Evolutionary conservation across 35 echinoderm and acorn worm genomes (phyloP).

Genomic region (Lytechinus pictus): DNA sequence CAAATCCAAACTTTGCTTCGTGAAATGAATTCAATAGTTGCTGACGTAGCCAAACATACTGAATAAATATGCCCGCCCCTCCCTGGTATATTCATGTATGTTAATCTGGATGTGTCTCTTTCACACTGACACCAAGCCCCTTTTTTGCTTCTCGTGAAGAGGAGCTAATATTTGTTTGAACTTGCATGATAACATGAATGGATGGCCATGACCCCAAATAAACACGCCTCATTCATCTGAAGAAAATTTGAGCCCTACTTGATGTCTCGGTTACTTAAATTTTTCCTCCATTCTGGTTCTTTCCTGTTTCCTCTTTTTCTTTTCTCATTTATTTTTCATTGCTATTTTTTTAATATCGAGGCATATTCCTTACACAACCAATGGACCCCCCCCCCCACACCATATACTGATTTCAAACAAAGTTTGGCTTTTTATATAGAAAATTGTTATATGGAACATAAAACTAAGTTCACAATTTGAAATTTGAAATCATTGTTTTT

Average conservation of each 20-base stretch:
- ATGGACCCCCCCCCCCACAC: too few species aligned
- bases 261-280: not conserved
- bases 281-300: too few species aligned
- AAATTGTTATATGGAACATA: not conserved
- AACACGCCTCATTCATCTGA: not conserved
- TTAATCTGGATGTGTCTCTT: not conserved
- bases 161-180: not conserved
- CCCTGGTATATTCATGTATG: not conserved
- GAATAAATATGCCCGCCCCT: not conserved
- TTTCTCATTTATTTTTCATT: too few species aligned
- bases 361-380: too few species aligned
- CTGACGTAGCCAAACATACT: not conserved
- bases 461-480: too few species aligned
- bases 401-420: not conserved
- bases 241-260: not conserved
- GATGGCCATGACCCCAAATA: not conserved
- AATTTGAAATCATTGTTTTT: too few species aligned
- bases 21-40: not conserved
- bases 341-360: too few species aligned
- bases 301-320: too few species aligned
- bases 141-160: not conserved
- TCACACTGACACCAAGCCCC: not conserved
- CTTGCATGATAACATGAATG: not conserved
- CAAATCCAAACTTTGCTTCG: not conserved
- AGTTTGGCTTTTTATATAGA: not conserved